phyloP scores from a whole-genome alignment of 1,140 invertebrate species.

The Zaprionus nigranus region DNA sequence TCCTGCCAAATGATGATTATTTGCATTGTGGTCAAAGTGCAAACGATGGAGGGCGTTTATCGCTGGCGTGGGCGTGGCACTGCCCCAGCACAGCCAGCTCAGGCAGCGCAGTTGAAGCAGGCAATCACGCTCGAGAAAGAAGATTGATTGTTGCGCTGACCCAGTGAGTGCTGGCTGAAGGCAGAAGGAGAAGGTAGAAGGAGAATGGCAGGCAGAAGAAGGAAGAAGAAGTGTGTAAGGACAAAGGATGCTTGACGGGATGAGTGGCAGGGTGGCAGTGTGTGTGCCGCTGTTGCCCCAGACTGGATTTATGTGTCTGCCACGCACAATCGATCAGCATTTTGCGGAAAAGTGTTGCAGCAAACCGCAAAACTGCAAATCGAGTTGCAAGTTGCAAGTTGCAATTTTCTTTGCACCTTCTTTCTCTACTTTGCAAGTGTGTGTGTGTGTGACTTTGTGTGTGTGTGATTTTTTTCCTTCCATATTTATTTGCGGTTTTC shows the following conservation, averaged over 20 bases:
- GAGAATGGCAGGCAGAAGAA: neutral
- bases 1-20: conserved; percentile 52
- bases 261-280: conserved; percentile 8
- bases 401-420: conserved; percentile 35
- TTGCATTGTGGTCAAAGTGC: conserved; percentile 66
- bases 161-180: conserved; percentile 26
- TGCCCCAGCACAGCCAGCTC: conserved; percentile 8
- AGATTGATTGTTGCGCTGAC: conserved; percentile 47
- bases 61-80: conserved; percentile 33
- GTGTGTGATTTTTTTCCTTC: conserved; percentile 37
- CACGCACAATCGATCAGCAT: conserved; percentile 51
- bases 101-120: neutral
- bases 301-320: conserved; percentile 43
- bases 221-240: neutral
- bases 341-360: conserved; percentile 36
- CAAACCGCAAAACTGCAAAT: conserved; percentile 53
- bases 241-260: conserved; percentile 4
- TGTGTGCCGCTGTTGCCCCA: neutral
- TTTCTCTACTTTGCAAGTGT: neutral
- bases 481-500: conserved; percentile 66
- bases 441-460: neutral
- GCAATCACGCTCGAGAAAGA: neutral
- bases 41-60: conserved; percentile 40
- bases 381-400: conserved; percentile 39
- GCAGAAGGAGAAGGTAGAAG: conserved; percentile 8